These are phyloP conservation scores for Labeo rohita DNA, from an alignment of 2,113 vertebrate species.

Conservation along the genomic window DNA sequence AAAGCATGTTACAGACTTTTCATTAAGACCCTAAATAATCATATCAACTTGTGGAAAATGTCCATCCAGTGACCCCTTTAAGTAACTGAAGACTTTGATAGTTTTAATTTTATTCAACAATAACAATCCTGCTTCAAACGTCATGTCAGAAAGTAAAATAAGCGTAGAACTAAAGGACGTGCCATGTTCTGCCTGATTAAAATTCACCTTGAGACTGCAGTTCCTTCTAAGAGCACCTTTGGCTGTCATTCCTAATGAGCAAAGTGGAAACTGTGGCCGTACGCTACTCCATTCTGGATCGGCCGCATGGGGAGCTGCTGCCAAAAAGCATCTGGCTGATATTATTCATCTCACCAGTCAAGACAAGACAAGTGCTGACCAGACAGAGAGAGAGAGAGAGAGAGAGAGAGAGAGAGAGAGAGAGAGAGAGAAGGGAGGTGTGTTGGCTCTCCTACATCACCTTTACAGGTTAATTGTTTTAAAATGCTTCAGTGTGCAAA, in stretches of 20 bases:
- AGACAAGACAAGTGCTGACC: conserved; percentile 40
- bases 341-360: conserved; percentile 33
- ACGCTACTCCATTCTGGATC: conserved; percentile 29
- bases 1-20: too few species aligned
- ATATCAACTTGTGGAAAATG: too few species aligned
- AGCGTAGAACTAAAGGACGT: not conserved
- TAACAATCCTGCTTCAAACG: not conserved
- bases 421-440: not conserved
- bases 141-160: not conserved
- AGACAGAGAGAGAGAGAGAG: too few species aligned
- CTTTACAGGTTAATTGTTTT: conserved; percentile 31
- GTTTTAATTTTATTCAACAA: not conserved
- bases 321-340: conserved; percentile 43
- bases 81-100: not conserved
- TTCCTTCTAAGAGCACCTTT: conserved; percentile 26
- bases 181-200: conserved; percentile 37
- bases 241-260: conserved; percentile 50
- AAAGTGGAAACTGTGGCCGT: conserved; percentile 29
- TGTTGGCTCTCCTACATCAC: conserved; percentile 1
- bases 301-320: conserved; percentile 36
- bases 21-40: too few species aligned
- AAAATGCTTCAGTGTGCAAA: conserved; percentile 18
- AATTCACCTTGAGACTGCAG: conserved; percentile 49
- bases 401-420: not conserved
- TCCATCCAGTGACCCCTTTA: too few species aligned